phyloP scores from a whole-genome alignment of 2,797 vertebrate genomes.

The Molossus molossus region DNA sequence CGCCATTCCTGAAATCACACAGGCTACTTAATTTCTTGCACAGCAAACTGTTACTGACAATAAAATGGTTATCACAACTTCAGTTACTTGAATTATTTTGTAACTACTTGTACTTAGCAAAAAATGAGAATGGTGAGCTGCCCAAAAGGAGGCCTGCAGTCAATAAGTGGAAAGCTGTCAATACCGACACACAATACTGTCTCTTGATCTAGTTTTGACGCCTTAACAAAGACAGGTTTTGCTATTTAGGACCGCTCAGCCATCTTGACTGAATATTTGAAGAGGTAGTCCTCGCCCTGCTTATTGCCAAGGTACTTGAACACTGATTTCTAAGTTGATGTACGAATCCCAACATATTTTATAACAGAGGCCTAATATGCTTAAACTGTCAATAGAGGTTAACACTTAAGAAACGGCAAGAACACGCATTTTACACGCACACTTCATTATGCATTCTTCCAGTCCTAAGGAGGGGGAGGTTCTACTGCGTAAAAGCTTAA shows the following conservation, averaged over 20 bases:
- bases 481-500: background rate
- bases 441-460: slow-evolving; percentile 62
- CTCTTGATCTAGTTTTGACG: slow-evolving; percentile 61
- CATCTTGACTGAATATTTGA: slow-evolving; percentile 66
- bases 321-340: slow-evolving; percentile 59
- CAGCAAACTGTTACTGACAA: background rate
- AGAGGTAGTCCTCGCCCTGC: slow-evolving; percentile 13
- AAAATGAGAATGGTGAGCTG: background rate
- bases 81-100: slow-evolving; percentile 61
- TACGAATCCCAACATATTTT: background rate
- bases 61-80: slow-evolving; percentile 60
- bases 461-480: background rate
- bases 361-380: slow-evolving; percentile 68
- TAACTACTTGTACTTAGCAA: background rate
- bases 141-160: slow-evolving; percentile 34
- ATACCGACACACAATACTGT: slow-evolving; percentile 29
- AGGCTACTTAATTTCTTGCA: background rate
- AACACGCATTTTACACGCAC: slow-evolving; percentile 21
- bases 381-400: slow-evolving; percentile 18
- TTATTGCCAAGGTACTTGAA: background rate
- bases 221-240: slow-evolving; percentile 73
- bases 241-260: slow-evolving; percentile 66
- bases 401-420: background rate
- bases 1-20: background rate
- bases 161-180: background rate